Percentiles rank a stretch among this genome's conserved stretches.
phyloP scores from a whole-genome alignment of 2,888 invertebrate genomes.

The Apodemia mormo region DNA sequence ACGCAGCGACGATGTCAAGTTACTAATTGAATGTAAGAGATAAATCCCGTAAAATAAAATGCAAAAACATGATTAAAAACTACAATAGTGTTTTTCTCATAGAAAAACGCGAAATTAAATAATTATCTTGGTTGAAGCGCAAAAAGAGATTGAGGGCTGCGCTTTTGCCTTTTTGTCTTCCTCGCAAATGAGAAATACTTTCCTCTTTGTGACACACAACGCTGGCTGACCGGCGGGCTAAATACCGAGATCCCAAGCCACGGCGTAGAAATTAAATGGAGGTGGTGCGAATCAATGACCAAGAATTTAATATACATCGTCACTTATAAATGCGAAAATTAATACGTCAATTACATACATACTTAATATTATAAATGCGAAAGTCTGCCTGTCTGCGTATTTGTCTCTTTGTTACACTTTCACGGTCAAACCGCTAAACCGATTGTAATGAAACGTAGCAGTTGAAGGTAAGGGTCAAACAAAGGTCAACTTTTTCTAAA shows the following conservation, averaged over 20 bases:
- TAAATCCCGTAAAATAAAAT: neutral
- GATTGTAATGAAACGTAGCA: no score
- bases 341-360: no score
- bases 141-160: conserved; percentile 62
- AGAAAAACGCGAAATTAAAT: conserved; percentile 55
- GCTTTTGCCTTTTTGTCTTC: conserved; percentile 52
- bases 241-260: conserved; percentile 34
- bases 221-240: conserved; percentile 52
- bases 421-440: no score
- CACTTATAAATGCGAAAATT: no score
- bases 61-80: neutral
- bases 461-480: no score
- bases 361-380: no score
- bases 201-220: conserved; percentile 69
- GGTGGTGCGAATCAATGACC: neutral
- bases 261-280: neutral
- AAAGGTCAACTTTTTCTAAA: no score
- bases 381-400: no score
- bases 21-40: neutral
- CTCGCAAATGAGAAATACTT: conserved; percentile 71
- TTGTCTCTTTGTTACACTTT: no score
- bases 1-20: no score
- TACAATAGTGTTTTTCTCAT: neutral
- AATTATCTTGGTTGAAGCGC: conserved; percentile 68
- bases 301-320: no score